Conservation (phyloP, 2,888 invertebrate species). For the Formica aserva region DNA sequence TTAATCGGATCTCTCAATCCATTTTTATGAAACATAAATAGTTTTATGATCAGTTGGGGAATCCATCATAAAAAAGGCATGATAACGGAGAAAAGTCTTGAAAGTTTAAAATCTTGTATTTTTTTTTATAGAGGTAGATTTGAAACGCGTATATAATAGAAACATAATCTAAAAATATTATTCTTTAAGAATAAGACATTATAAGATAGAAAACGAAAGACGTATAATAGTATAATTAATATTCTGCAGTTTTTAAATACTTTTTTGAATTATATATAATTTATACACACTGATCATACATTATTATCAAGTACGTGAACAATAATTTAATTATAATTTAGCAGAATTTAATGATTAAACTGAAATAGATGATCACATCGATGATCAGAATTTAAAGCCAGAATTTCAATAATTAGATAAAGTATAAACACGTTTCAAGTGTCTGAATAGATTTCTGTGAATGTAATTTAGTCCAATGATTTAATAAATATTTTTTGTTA, state of each 20-base stretch:
- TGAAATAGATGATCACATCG: constrained; percentile 1
- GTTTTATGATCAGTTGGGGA: not conserved
- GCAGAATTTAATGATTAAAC: constrained; percentile 14
- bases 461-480: not conserved
- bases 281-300: not conserved
- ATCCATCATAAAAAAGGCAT: not conserved
- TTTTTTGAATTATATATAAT: not conserved
- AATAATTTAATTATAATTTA: not conserved
- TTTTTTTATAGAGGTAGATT: not conserved
- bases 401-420: constrained; percentile 4
- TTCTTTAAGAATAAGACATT: not conserved
- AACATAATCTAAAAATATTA: not conserved
- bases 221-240: constrained; percentile 2
- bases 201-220: not conserved
- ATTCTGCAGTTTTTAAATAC: not conserved
- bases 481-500: constrained; percentile 36
- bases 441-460: not conserved
- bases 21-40: constrained; percentile 6
- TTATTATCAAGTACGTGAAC: not conserved
- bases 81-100: not conserved
- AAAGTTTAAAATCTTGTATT: not conserved
- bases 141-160: not conserved
- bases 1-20: not conserved
- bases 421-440: not conserved
- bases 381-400: constrained; percentile 34